Percentiles rank a stretch among this genome's conserved stretches.
phyloP scores from a whole-genome alignment of 2,113 vertebrate genomes.

The Tapirus terrestris region DNA sequence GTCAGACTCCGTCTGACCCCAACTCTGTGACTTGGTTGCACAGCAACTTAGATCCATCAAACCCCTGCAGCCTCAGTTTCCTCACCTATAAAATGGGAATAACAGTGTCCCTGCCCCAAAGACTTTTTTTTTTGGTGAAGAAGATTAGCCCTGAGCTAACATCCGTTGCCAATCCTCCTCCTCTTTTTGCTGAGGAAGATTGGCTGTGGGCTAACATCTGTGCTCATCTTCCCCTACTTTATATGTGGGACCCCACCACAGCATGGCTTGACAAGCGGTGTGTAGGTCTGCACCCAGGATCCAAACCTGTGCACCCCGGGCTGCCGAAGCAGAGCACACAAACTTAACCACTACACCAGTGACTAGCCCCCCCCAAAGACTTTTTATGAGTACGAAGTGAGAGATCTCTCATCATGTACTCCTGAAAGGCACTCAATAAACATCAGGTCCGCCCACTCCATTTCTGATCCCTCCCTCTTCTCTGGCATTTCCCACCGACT shows the following conservation, averaged over 20 bases:
- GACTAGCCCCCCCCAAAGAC: background rate
- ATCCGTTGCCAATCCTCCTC: too few relatives aligned
- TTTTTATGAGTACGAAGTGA: background rate
- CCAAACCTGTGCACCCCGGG: too few relatives aligned
- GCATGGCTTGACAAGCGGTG: too few relatives aligned
- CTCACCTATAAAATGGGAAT: background rate
- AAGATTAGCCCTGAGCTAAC: too few relatives aligned
- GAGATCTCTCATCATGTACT: background rate
- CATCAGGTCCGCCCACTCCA: fast-evolving
- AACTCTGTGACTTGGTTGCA: background rate
- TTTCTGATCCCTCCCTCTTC: background rate
- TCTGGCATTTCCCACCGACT: background rate
- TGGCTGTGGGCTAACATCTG: too few relatives aligned
- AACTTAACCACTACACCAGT: too few relatives aligned
- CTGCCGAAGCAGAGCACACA: too few relatives aligned
- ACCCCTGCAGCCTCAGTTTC: background rate
- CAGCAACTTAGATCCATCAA: background rate
- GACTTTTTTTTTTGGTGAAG: too few relatives aligned
- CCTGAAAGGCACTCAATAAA: background rate
- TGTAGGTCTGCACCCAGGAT: too few relatives aligned
- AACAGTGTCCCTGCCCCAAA: background rate
- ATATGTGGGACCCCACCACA: too few relatives aligned
- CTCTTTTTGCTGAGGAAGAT: too few relatives aligned
- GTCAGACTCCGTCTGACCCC: background rate
- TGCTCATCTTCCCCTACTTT: too few relatives aligned